Conservation (phyloP, 2,113 vertebrate genomes). For the Pedetes capensis region DNA sequence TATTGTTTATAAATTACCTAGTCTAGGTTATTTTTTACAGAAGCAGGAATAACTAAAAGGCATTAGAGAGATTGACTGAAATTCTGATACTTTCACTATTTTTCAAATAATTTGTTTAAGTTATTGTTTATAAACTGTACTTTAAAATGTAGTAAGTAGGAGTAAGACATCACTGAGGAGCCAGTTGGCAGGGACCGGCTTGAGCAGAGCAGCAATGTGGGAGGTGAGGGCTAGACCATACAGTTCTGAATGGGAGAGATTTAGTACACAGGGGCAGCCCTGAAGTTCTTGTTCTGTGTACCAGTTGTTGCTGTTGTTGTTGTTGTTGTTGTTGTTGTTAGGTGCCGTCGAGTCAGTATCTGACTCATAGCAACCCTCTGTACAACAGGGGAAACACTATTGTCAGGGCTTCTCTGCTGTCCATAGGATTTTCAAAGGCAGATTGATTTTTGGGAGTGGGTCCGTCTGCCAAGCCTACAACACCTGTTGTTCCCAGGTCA, state of each 20-base stretch:
- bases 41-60: neutral
- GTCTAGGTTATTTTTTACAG: neutral
- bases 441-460: no score
- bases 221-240: no score
- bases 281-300: neutral
- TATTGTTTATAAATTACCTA: neutral
- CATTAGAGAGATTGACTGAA: neutral
- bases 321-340: no score
- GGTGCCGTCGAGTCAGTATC: no score
- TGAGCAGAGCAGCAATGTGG: neutral
- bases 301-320: no score
- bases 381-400: no score
- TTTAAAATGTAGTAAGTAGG: neutral
- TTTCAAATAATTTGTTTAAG: conserved; percentile 25
- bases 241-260: neutral
- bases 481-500: no score
- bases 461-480: no score
- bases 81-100: neutral
- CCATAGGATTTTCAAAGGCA: no score
- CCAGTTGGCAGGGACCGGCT: neutral
- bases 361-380: no score
- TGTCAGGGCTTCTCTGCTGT: no score
- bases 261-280: neutral
- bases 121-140: neutral
- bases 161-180: neutral